Percentiles rank a stretch among this genome's conserved stretches.
phyloP scores from a whole-genome alignment of 2,113 vertebrate species.

The Actenoides lindsayi region DNA sequence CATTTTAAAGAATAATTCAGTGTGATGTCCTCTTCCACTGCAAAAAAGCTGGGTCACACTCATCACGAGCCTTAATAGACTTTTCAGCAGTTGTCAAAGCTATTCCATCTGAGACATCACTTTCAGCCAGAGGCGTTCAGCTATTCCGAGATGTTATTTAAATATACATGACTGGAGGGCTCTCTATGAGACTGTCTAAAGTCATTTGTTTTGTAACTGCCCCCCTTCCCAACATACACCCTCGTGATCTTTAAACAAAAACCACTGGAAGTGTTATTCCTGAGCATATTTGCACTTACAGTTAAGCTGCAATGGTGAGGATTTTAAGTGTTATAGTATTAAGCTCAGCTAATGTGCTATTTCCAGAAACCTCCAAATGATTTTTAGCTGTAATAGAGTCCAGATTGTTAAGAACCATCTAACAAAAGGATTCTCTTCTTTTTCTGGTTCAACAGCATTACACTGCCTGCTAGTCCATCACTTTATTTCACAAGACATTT shows the following conservation, averaged over 20 bases:
- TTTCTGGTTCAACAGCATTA: background rate
- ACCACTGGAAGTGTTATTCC: background rate
- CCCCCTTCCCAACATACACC: background rate
- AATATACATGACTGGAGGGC: constrained; percentile 11
- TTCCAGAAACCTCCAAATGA: background rate
- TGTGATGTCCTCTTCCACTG: background rate
- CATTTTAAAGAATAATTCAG: background rate
- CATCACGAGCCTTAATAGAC: background rate
- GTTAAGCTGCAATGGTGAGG: background rate
- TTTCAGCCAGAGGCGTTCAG: constrained; percentile 28
- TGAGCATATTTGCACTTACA: background rate
- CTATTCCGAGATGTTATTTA: constrained; percentile 23
- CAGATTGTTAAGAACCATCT: background rate
- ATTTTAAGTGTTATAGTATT: background rate
- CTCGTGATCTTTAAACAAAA: background rate
- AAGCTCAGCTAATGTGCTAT: background rate
- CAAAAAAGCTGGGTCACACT: constrained; percentile 11
- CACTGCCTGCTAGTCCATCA: background rate
- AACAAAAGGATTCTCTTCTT: background rate
- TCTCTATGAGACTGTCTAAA: constrained; percentile 35
- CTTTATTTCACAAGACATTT: background rate
- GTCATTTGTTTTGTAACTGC: background rate
- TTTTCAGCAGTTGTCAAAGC: constrained; percentile 40
- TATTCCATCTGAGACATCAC: background rate
- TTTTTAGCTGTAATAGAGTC: background rate